Evolutionary conservation across 1,140 invertebrate species (phyloP), one percentile per base, ranked within the genome.

Genomic region (Psix sp.): DNA sequence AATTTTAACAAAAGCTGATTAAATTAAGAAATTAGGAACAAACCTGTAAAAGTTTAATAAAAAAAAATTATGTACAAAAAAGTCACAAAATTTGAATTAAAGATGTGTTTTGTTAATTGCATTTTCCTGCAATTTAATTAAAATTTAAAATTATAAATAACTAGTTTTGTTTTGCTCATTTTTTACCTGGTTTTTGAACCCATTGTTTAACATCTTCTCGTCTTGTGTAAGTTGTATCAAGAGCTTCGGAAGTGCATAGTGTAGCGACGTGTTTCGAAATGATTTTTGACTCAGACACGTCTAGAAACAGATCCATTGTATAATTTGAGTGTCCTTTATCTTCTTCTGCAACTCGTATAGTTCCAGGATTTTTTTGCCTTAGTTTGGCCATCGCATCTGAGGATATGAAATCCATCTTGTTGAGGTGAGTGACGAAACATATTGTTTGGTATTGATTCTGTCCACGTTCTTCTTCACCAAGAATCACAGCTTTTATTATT

Each of bases 361-460:
- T 89, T 24, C 88, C 88, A 6, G 89, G 89, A 84, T 90, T 90
- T 80, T 93, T 95, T 89, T 98, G 96, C 86, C 96, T 89, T n/a
- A 98, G 86, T 87, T 98, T 98, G n/a, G 95, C 93, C 94, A 98
- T 98, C 11, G 96, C 96, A 87, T 98, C 96, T 10, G 96, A 94
- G 0, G 96, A 95, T 80, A 98, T 98, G 82, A 98, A 98, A 76
- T 97, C 94, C 77, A 95, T 93, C 86, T 95, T 95, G 51, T 92
- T 92, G 80, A 96, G 94, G 81, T 95, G 93, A 70, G 93, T 94
- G 0, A 97, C 91, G 85, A 98, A 98, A 84, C 96, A 98, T 83
- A 98, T 90, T 0, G 94, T 94, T 88, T 97, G 95, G 83, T 94
- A 94, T 75, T 95, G 94, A 78, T 91, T 93, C 82, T 96, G 94